These are phyloP conservation scores for Pantala flavescens DNA, from an alignment of 1,140 invertebrate species.

Conservation along the genomic window DNA sequence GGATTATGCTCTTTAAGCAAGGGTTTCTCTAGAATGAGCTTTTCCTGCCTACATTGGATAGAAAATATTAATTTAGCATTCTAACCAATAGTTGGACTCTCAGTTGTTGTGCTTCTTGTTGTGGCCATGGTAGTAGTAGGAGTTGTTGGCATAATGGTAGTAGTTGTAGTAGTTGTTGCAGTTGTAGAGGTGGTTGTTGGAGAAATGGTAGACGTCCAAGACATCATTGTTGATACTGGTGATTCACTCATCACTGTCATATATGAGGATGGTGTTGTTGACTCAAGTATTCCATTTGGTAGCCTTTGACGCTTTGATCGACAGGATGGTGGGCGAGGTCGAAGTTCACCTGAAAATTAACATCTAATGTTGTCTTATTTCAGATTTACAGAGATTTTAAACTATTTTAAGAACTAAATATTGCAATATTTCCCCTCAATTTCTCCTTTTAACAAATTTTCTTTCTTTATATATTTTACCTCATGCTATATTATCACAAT, in stretches of 20 bases:
- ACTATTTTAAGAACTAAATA: no score
- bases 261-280: not conserved
- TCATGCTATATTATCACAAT: no score
- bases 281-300: not conserved
- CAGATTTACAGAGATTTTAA: no score
- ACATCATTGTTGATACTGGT: not conserved
- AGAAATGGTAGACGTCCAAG: not conserved
- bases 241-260: not conserved
- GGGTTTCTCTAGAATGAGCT: no score
- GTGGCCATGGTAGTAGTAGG: not conserved
- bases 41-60: no score
- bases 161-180: not conserved
- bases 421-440: no score
- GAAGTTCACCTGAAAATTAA: conserved; percentile 41
- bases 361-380: no score
- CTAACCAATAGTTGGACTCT: not conserved
- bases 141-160: not conserved
- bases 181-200: not conserved
- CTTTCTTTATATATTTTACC: no score
- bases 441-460: no score
- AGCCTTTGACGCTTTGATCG: not conserved
- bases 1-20: no score
- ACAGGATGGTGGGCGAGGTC: conserved; percentile 39
- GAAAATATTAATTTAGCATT: not conserved
- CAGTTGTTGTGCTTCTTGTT: not conserved